Conservation (phyloP, 2,888 invertebrate species). For the Machimus rusticus region DNA sequence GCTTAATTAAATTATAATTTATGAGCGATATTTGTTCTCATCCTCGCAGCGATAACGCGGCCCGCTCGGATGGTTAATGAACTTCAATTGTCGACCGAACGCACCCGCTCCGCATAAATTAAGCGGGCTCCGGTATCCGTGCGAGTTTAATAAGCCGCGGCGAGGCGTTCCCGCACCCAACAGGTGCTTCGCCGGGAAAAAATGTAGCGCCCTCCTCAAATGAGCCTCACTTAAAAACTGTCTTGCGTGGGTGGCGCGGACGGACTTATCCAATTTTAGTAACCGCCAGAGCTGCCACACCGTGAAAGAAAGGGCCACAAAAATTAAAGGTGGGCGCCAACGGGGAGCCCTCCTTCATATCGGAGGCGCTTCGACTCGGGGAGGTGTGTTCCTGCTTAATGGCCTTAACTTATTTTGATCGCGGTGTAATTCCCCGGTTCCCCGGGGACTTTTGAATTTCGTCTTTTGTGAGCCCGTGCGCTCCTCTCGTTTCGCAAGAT, state of each 20-base stretch:
- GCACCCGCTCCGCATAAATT: not conserved
- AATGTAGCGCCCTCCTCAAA: not conserved
- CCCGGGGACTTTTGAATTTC: not conserved
- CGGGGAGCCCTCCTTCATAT: not conserved
- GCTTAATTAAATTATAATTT: conserved; percentile 39
- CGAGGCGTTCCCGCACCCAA: not conserved
- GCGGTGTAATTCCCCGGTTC: not conserved
- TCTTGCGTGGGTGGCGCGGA: not conserved
- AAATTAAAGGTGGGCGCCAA: not conserved
- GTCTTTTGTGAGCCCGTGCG: not conserved
- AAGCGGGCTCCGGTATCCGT: not conserved
- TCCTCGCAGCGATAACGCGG: not conserved
- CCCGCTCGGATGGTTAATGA: not conserved
- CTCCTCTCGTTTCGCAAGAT: not conserved
- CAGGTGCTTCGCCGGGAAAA: not conserved
- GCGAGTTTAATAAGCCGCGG: not conserved
- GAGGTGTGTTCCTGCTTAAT: not conserved
- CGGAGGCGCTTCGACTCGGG: not conserved
- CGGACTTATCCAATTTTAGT: not conserved
- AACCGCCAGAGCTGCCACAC: not conserved
- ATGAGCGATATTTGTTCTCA: conserved; percentile 33
- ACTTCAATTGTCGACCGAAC: conserved; percentile 19
- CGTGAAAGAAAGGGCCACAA: not conserved
- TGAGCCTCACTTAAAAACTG: not conserved
- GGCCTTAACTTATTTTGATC: not conserved